phyloP scores from a whole-genome alignment of 2,797 vertebrate genomes.

The Xenentodon cancila region DNA sequence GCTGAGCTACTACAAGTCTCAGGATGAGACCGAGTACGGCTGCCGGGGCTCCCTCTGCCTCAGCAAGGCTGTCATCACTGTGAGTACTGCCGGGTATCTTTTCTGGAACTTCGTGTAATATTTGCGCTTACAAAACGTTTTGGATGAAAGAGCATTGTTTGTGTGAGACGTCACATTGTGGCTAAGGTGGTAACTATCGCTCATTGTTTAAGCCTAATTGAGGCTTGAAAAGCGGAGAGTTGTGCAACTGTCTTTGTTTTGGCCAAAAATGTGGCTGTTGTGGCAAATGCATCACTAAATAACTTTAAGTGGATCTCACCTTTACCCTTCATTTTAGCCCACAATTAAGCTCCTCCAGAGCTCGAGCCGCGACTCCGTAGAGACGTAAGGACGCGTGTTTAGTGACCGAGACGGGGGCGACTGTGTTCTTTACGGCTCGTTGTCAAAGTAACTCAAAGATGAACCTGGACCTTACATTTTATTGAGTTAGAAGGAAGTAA shows the following conservation, averaged over 20 bases:
- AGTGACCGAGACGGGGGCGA: no score
- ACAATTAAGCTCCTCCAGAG: no score
- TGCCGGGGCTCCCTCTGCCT: slow-evolving; percentile 96
- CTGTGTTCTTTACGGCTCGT: no score
- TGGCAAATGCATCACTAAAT: not conserved
- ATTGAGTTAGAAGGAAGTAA: no score
- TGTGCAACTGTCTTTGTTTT: not conserved
- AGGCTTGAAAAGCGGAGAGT: no score
- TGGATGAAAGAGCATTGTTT: slow-evolving; percentile 9
- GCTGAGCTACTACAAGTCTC: slow-evolving; percentile 97
- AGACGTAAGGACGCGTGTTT: no score
- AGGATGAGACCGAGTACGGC: slow-evolving; percentile 96
- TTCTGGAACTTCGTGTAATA: no score
- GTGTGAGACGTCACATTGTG: slow-evolving; percentile 9
- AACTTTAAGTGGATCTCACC: not conserved
- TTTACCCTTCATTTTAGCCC: no score
- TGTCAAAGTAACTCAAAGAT: no score
- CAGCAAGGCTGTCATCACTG: slow-evolving; percentile 95
- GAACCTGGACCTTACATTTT: no score
- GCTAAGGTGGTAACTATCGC: not conserved
- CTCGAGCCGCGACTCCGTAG: no score
- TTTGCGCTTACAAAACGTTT: slow-evolving; percentile 10
- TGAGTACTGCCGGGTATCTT: slow-evolving; percentile 74
- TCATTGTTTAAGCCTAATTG: not conserved
- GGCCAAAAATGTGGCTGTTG: not conserved